Conservation (phyloP, 2,888 invertebrate genomes). For the Thumatha senex region DNA sequence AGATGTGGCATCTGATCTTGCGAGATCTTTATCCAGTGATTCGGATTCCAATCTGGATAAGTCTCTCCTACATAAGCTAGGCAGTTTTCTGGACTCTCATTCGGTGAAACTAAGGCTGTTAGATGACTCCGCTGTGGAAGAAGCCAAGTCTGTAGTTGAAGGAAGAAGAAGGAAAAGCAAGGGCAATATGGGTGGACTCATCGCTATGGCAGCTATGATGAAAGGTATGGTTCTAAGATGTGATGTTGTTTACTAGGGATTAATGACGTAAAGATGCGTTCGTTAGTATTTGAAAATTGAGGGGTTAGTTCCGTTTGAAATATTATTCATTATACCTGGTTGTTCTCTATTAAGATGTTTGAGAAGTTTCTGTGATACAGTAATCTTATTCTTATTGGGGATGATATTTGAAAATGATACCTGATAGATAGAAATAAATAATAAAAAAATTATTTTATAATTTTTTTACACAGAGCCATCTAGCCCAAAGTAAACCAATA, state of each 20-base stretch:
- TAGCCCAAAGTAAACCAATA: too few species aligned
- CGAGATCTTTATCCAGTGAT: constrained; percentile 87
- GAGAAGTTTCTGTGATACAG: too few species aligned
- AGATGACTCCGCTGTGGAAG: constrained; percentile 82
- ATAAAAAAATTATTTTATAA: too few species aligned
- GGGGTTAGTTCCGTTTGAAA: too few species aligned
- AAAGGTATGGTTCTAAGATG: constrained; percentile 67
- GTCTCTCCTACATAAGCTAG: constrained; percentile 86
- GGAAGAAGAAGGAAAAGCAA: constrained; percentile 67
- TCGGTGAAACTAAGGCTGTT: constrained; percentile 87
- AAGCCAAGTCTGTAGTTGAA: constrained; percentile 74
- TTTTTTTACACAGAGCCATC: too few species aligned
- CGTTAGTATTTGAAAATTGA: too few species aligned
- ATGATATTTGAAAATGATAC: too few species aligned
- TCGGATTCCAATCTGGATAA: constrained; percentile 88
- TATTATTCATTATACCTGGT: too few species aligned
- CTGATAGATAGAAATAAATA: too few species aligned
- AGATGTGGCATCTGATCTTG: constrained; percentile 82
- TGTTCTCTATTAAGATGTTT: too few species aligned
- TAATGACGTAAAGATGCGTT: too few species aligned
- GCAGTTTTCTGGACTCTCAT: constrained; percentile 87
- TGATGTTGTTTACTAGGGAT: background rate
- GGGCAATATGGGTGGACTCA: constrained; percentile 73
- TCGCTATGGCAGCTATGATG: constrained; percentile 85
- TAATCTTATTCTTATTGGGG: too few species aligned